Conservation (phyloP, 2,113 vertebrate genomes). For the Bubalus kerabau region DNA sequence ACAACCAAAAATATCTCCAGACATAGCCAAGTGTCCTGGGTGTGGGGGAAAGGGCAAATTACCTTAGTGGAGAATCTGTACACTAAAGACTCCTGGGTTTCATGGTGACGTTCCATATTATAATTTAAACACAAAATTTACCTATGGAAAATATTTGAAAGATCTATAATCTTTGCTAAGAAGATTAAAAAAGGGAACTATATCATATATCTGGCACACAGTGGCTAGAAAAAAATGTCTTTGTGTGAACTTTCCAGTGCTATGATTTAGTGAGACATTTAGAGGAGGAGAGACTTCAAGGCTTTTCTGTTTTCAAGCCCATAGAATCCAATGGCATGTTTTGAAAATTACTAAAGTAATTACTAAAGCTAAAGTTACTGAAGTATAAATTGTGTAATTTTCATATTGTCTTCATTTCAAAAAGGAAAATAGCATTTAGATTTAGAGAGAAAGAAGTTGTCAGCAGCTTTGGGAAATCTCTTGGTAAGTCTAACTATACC, state of each 20-base stretch:
- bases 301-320: background rate
- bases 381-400: constrained; percentile 52
- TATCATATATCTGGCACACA: background rate
- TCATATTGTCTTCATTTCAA: constrained; percentile 53
- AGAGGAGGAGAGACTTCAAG: background rate
- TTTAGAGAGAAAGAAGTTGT: constrained; percentile 46
- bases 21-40: background rate
- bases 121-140: background rate
- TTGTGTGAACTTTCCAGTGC: background rate
- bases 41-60: background rate
- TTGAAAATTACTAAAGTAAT: background rate
- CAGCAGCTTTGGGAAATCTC: constrained; percentile 14
- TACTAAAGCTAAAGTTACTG: background rate
- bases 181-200: background rate
- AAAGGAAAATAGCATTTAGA: constrained; percentile 46
- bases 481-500: background rate
- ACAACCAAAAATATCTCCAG: background rate
- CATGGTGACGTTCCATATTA: background rate
- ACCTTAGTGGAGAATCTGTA: background rate
- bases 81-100: background rate
- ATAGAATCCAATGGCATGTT: background rate
- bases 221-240: background rate
- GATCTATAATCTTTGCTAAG: background rate
- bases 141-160: background rate
- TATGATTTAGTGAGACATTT: background rate